Percentiles rank a stretch among this genome's conserved stretches.
These are phyloP conservation scores for Styela clava DNA, from an alignment of 23 tunicate genomes.

Conservation along the genomic window DNA sequence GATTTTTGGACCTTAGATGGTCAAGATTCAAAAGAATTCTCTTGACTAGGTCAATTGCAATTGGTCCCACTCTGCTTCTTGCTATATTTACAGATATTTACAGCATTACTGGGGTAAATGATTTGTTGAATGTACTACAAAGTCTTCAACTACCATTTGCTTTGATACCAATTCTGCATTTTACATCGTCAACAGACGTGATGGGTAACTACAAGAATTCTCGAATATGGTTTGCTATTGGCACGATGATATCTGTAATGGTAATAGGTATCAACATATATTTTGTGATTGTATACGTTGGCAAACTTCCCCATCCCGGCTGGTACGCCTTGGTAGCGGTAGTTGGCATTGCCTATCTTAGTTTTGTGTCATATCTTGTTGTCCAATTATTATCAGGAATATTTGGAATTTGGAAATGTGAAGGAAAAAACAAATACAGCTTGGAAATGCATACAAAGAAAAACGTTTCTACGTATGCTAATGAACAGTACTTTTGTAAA, in stretches of 20 bases:
- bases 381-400: not conserved
- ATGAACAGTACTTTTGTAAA: too few relatives aligned
- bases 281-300: slow-evolving; percentile 55
- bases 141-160: slow-evolving; percentile 89
- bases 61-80: slow-evolving; percentile 76
- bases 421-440: too few relatives aligned
- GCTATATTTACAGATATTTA: slow-evolving; percentile 75
- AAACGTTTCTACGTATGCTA: too few relatives aligned
- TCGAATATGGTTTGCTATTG: slow-evolving; percentile 55
- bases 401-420: slow-evolving; percentile 3
- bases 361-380: slow-evolving; percentile 14
- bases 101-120: slow-evolving; percentile 61
- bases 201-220: slow-evolving; percentile 76
- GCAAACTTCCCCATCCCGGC: slow-evolving; percentile 14
- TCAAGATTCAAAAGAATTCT: slow-evolving; percentile 60
- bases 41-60: slow-evolving; percentile 82
- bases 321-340: slow-evolving; percentile 5
- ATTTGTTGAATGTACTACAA: slow-evolving; percentile 79
- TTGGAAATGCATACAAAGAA: too few relatives aligned
- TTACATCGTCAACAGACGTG: slow-evolving; percentile 44
- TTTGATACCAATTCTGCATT: slow-evolving; percentile 75
- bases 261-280: slow-evolving; percentile 64
- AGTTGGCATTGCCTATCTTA: slow-evolving; percentile 10
- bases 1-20: slow-evolving; percentile 86
- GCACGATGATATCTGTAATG: slow-evolving; percentile 41